These are phyloP conservation scores for Nomada hirtipes DNA, from an alignment of 2,888 invertebrate genomes.

Conservation along the genomic window DNA sequence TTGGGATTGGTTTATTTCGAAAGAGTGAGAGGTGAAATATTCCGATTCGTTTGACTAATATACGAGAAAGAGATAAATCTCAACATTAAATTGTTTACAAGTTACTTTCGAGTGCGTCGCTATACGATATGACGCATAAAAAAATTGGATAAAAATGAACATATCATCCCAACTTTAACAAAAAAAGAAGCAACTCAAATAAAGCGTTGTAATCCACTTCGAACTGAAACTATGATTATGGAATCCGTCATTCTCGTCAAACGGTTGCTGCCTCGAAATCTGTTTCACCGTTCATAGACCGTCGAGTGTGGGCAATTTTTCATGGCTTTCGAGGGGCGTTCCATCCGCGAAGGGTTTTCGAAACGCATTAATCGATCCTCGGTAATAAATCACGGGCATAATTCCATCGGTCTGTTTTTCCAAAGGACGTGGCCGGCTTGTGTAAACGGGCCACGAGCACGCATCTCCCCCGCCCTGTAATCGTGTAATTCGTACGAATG, in stretches of 20 bases:
- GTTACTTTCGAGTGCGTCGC: no score
- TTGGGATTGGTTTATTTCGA: background rate
- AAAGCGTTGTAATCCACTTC: background rate
- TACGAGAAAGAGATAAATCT: no score
- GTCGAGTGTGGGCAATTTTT: conserved; percentile 11
- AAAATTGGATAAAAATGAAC: no score
- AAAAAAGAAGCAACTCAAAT: no score
- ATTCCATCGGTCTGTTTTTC: conserved; percentile 37
- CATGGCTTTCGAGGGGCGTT: background rate
- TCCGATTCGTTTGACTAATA: no score
- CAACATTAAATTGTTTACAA: no score
- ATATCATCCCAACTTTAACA: no score
- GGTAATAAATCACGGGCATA: conserved; percentile 36
- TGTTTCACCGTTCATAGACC: background rate
- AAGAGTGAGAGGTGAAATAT: no score
- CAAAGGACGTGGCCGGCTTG: conserved; percentile 36
- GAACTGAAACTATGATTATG: background rate
- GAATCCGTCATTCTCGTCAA: no score
- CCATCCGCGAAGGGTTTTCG: background rate
- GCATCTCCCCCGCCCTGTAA: conserved; percentile 5
- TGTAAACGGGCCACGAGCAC: conserved; percentile 35
- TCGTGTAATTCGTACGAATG: conserved; percentile 55
- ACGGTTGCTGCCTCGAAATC: background rate
- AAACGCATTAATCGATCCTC: conserved; percentile 17
- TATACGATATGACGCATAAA: no score